A percentile compares a stretch with the other conserved stretches of the same genome.
These are phyloP conservation scores for Nyctibius bracteatus DNA, from an alignment of 2,113 vertebrate genomes.

Conservation along the genomic window DNA sequence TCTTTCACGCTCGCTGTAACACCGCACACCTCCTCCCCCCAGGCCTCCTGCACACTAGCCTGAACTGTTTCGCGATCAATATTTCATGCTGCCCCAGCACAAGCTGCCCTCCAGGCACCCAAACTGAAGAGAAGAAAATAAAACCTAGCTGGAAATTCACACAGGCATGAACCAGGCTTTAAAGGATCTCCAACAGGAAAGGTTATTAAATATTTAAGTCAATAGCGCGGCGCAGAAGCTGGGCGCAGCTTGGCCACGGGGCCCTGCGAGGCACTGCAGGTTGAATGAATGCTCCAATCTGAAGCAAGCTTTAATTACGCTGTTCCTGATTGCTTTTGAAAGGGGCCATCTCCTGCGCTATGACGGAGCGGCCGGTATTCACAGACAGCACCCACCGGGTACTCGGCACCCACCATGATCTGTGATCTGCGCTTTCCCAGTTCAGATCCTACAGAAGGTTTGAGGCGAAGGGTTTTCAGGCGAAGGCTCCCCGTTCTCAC, in stretches of 20 bases:
- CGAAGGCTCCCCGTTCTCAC: background rate
- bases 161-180: background rate
- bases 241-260: background rate
- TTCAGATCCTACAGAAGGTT: fast-evolving
- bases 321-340: background rate
- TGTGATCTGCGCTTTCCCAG: background rate
- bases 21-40: background rate
- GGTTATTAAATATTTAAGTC: background rate
- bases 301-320: background rate
- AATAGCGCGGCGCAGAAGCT: background rate
- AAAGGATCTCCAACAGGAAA: background rate
- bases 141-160: background rate
- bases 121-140: background rate
- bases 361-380: fast-evolving
- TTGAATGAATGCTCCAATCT: background rate
- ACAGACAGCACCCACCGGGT: background rate
- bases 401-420: no score
- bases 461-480: background rate
- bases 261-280: background rate
- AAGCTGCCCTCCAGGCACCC: constrained; percentile 1
- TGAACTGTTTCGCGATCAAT: background rate
- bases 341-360: background rate
- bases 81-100: constrained; percentile 41
- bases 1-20: background rate
- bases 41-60: background rate